phyloP scores from a whole-genome alignment of 2,113 vertebrate genomes.

The Tachysurus vachellii region DNA sequence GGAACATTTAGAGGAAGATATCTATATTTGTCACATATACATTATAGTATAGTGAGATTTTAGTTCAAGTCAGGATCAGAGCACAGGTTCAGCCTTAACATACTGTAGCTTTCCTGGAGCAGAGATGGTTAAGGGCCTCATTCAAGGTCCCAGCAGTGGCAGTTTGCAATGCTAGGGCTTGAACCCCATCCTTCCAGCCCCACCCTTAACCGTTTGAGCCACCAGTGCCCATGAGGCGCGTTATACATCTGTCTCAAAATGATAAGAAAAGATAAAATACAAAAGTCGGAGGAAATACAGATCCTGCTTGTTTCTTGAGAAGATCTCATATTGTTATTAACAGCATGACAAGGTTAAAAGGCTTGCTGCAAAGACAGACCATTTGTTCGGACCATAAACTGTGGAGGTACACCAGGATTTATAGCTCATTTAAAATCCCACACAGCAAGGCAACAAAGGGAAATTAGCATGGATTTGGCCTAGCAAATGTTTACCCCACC shows the following conservation, averaged over 20 bases:
- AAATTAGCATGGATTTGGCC: constrained; percentile 52
- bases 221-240: too few species aligned
- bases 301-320: not conserved
- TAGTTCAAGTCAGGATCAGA: too few species aligned
- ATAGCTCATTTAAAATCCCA: constrained; percentile 8
- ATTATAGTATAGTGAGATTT: too few species aligned
- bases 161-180: too few species aligned
- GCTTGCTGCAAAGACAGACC: not conserved
- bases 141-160: too few species aligned
- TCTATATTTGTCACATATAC: too few species aligned
- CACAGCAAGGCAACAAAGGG: constrained; percentile 43
- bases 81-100: too few species aligned
- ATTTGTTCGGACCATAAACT: not conserved
- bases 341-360: not conserved
- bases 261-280: not conserved
- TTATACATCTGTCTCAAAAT: not conserved
- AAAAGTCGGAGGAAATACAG: not conserved
- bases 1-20: too few species aligned
- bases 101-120: too few species aligned
- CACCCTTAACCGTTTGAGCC: too few species aligned
- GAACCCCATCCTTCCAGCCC: too few species aligned
- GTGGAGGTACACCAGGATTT: not conserved
- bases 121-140: too few species aligned
- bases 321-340: not conserved
- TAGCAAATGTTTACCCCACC: constrained; percentile 54